Conservation (phyloP, 2,888 invertebrate species). For the Schizaphis graminum region DNA sequence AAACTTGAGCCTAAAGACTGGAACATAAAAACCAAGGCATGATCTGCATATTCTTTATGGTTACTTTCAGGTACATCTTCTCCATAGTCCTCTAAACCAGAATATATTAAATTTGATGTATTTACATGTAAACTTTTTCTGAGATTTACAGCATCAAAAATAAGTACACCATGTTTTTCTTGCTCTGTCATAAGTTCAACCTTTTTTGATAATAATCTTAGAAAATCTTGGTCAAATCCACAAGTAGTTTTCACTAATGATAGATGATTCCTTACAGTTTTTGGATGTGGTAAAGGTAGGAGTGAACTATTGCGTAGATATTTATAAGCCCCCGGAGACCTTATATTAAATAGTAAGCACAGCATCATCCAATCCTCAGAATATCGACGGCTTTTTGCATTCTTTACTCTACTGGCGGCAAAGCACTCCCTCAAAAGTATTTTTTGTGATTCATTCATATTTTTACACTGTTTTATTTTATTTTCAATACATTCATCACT, state of each 20-base stretch:
- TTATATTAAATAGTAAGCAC: neutral
- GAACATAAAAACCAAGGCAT: too few species aligned
- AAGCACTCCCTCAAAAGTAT: neutral
- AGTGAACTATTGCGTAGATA: neutral
- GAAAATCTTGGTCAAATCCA: conserved; percentile 14
- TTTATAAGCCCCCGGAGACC: neutral
- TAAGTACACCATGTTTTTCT: conserved; percentile 14
- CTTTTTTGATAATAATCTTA: neutral
- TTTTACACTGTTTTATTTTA: neutral
- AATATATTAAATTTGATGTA: neutral
- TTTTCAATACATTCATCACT: conserved; percentile 12
- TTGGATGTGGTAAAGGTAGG: conserved; percentile 14
- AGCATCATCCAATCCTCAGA: conserved; percentile 3
- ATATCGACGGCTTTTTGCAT: neutral
- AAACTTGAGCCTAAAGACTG: neutral
- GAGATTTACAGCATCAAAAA: neutral
- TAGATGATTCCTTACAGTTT: neutral
- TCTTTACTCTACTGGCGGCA: conserved; percentile 5
- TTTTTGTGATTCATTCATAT: neutral
- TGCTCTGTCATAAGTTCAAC: conserved; percentile 8
- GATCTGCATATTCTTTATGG: too few species aligned
- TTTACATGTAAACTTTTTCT: conserved; percentile 20
- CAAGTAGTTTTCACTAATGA: conserved; percentile 4
- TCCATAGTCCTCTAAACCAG: too few species aligned
- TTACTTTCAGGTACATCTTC: too few species aligned